phyloP scores from a whole-genome alignment of 2,113 vertebrate genomes.

The Megaleporinus macrocephalus region DNA sequence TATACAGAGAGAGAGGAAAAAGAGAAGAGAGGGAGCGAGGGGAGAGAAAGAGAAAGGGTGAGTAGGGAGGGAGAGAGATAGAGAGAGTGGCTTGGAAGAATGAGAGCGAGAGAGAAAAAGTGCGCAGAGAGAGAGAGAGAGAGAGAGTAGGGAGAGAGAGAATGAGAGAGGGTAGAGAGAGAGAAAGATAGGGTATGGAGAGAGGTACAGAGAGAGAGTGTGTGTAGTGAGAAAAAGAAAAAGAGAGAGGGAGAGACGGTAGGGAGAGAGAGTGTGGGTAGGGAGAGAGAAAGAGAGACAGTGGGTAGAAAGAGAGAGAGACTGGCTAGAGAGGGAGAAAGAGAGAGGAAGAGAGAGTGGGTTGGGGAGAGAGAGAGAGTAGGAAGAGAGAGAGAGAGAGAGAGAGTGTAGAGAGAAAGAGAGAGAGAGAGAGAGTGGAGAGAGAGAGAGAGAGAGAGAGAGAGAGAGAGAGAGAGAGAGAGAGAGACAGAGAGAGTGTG shows the following conservation, averaged over 20 bases:
- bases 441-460: constrained; percentile 24
- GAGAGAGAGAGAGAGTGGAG: constrained; percentile 15
- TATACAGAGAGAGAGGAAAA: background rate
- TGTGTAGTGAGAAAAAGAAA: no score
- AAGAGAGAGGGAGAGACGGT: background rate
- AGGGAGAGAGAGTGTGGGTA: no score
- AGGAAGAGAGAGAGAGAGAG: no score
- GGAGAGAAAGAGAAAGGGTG: constrained; percentile 18
- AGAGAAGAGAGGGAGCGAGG: constrained; percentile 7
- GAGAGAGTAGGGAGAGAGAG: background rate
- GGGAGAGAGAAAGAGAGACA: constrained; percentile 3
- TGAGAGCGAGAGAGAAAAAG: constrained; percentile 11
- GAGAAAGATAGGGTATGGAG: constrained; percentile 7
- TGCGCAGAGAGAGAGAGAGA: no score
- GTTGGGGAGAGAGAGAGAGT: background rate
- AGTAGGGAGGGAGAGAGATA: no score
- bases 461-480: background rate
- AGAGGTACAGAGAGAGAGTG: background rate
- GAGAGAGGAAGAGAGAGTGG: constrained; percentile 16
- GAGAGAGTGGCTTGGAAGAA: background rate
- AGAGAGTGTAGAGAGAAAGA: background rate
- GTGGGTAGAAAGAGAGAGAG: background rate
- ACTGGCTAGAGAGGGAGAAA: no score
- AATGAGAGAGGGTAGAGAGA: constrained; percentile 23
- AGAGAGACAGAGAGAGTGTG: background rate